Evolutionary conservation across 2,797 vertebrate genomes (phyloP).

Genomic region (Microctenopoma lineatum): DNA sequence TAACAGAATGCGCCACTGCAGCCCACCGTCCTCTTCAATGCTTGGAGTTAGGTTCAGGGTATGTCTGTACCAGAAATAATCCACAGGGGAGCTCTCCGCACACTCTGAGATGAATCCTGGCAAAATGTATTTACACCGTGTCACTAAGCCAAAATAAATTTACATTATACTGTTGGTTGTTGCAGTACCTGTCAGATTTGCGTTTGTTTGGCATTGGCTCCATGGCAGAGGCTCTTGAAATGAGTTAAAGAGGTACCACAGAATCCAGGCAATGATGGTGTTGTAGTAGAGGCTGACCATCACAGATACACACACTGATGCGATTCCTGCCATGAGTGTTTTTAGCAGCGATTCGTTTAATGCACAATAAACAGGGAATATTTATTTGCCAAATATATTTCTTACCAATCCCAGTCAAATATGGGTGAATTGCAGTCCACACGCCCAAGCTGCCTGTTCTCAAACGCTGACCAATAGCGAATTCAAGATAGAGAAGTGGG

Average conservation of each 20-base stretch:
- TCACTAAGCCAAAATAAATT: not conserved
- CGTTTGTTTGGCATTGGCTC: constrained; percentile 85
- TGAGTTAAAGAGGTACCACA: constrained; percentile 97
- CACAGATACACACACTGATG: constrained; percentile 90
- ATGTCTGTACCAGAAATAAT: constrained; percentile 94
- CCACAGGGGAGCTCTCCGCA: constrained; percentile 87
- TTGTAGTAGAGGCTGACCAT: constrained; percentile 92
- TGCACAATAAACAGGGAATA: not conserved
- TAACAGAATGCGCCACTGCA: constrained; percentile 91
- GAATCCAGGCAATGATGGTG: constrained; percentile 91
- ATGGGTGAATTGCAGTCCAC: constrained; percentile 88
- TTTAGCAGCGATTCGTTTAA: not conserved
- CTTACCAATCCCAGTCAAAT: constrained; percentile 89
- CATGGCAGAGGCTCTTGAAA: constrained; percentile 93
- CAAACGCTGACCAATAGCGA: constrained; percentile 91
- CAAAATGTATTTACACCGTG: not conserved
- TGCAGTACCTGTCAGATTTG: constrained; percentile 83
- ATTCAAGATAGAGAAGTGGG: constrained; percentile 90
- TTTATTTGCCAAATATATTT: not conserved
- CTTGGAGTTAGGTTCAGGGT: constrained; percentile 87
- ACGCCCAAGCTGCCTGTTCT: constrained; percentile 87
- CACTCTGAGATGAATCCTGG: constrained; percentile 86
- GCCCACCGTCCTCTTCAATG: constrained; percentile 82
- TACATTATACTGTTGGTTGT: not conserved
- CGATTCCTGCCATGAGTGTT: constrained; percentile 80